Percentiles rank a stretch among this genome's conserved stretches.
phyloP scores from a whole-genome alignment of 2,113 vertebrate genomes.

The Labeo catla region DNA sequence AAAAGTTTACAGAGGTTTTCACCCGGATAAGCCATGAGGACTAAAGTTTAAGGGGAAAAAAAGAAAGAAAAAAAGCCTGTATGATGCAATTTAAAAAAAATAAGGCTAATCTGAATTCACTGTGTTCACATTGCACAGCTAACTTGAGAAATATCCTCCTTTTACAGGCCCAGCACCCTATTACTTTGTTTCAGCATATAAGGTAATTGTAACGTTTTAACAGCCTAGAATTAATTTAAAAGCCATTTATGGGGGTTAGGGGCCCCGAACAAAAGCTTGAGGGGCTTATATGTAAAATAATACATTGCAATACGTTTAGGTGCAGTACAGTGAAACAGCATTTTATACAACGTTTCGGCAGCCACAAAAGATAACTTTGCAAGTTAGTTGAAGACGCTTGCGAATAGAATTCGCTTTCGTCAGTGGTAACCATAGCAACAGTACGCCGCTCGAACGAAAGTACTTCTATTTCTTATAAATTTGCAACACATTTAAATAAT shows the following conservation, averaged over 20 bases:
- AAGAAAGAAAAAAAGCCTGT: too few relatives aligned
- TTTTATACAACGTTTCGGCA: background rate
- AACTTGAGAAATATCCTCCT: background rate
- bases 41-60: background rate
- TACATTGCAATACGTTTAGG: background rate
- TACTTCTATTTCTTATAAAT: too few relatives aligned
- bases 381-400: background rate
- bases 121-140: background rate
- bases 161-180: background rate
- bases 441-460: background rate
- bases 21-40: background rate
- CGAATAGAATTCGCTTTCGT: background rate
- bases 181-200: background rate
- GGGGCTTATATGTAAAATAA: background rate
- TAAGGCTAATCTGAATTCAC: background rate
- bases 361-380: background rate
- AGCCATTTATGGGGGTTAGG: background rate
- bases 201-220: background rate
- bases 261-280: background rate
- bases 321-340: background rate
- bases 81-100: background rate
- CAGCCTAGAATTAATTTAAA: background rate
- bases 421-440: constrained; percentile 1
- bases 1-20: background rate
- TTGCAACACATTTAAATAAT: too few relatives aligned